These are phyloP conservation scores for Urocyon cinereoargenteus DNA, from an alignment of 2,797 vertebrate species.

Conservation along the genomic window DNA sequence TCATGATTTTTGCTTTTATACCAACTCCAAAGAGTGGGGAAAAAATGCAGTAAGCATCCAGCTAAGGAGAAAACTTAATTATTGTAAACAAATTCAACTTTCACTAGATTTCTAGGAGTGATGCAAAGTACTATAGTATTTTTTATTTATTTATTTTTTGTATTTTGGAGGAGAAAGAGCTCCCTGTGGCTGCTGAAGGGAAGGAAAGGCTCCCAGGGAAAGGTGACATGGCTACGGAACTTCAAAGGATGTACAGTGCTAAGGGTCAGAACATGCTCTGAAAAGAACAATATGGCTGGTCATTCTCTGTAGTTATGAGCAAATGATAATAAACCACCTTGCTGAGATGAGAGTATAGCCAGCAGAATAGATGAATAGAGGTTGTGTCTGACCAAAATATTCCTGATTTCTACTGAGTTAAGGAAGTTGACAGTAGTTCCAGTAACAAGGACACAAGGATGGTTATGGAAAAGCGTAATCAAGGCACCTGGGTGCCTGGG, in stretches of 20 bases:
- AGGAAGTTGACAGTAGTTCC: neutral
- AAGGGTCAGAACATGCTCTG: neutral
- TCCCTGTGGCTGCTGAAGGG: neutral
- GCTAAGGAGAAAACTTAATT: neutral
- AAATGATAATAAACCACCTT: neutral
- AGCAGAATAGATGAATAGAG: neutral
- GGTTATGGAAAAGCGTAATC: neutral
- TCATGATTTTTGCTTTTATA: slow-evolving; percentile 1
- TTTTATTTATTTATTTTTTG: neutral
- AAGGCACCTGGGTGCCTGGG: too few species aligned
- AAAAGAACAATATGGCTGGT: neutral
- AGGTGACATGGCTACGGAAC: neutral
- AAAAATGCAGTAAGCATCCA: neutral
- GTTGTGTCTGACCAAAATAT: neutral
- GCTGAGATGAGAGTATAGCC: neutral
- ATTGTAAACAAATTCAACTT: neutral
- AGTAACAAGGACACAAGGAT: neutral
- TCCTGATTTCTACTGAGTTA: neutral
- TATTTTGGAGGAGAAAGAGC: neutral
- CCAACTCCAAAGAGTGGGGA: neutral
- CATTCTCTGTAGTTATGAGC: neutral
- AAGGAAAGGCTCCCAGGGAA: neutral
- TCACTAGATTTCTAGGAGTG: neutral
- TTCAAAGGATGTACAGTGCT: neutral
- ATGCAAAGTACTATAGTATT: neutral